These are phyloP conservation scores for Meriones psammophilus DNA, from an alignment of 2,797 vertebrate genomes.

Conservation along the genomic window DNA sequence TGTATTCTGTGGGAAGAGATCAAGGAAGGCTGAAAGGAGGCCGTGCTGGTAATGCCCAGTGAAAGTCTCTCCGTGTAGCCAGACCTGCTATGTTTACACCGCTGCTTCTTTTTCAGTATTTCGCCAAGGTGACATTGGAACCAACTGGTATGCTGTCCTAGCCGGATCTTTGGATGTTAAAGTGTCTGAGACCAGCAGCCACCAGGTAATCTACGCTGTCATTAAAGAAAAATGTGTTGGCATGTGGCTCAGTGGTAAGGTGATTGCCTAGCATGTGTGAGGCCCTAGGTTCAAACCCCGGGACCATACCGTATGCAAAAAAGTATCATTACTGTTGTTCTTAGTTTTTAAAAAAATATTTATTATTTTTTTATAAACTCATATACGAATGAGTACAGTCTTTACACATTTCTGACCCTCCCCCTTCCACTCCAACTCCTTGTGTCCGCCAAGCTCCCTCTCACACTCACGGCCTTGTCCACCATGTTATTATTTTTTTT, in stretches of 20 bases:
- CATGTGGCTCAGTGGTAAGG: not conserved
- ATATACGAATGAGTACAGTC: not conserved
- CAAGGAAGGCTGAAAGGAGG: not conserved
- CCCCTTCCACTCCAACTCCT: not conserved
- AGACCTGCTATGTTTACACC: constrained; percentile 16
- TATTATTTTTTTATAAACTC: not conserved
- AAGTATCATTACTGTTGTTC: not conserved
- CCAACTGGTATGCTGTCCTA: constrained; percentile 98
- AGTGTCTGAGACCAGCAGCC: constrained; percentile 98
- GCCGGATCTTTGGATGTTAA: constrained; percentile 99
- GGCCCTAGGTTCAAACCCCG: not conserved
- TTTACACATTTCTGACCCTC: not conserved
- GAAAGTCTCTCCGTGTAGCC: not conserved
- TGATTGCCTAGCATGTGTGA: not conserved
- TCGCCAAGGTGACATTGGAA: constrained; percentile 98
- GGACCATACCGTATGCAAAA: not conserved
- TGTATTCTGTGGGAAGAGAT: not conserved
- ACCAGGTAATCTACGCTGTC: constrained; percentile 92
- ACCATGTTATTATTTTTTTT: not conserved
- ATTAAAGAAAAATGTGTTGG: not conserved
- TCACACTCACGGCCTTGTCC: not conserved
- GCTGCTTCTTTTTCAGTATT: constrained; percentile 91
- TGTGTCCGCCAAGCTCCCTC: not conserved
- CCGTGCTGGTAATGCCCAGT: not conserved
- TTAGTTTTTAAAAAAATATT: not conserved